Evolutionary conservation across 2,113 vertebrate species (phyloP).

Genomic region (Kryptolebias marmoratus): DNA sequence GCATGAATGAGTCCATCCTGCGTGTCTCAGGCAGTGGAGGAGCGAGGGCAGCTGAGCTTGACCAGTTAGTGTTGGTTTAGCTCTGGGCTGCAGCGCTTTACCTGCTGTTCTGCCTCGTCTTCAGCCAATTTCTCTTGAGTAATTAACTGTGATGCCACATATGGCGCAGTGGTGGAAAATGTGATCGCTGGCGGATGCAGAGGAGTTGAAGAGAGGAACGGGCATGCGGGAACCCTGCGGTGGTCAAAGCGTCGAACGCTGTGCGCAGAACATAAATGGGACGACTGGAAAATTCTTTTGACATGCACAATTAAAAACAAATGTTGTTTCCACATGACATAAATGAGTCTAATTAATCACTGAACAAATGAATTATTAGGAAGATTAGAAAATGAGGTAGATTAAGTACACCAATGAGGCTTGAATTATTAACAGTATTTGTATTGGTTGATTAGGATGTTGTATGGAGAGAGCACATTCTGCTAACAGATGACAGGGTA

Average conservation of each 20-base stretch:
- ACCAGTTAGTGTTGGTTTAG: slow-evolving; percentile 75
- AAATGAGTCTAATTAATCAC: slow-evolving; percentile 70
- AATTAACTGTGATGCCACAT: slow-evolving; percentile 76
- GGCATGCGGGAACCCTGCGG: slow-evolving; percentile 32
- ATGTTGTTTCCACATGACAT: slow-evolving; percentile 69
- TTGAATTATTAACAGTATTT: slow-evolving; percentile 75
- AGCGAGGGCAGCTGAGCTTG: slow-evolving; percentile 66
- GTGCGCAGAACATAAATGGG: slow-evolving; percentile 34
- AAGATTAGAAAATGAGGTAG: slow-evolving; percentile 72
- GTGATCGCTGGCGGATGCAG: slow-evolving; percentile 52
- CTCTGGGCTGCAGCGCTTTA: slow-evolving; percentile 66
- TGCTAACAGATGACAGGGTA: slow-evolving; percentile 37
- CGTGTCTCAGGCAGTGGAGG: slow-evolving; percentile 44
- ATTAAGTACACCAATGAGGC: slow-evolving; percentile 76
- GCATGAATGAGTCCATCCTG: slow-evolving; percentile 58
- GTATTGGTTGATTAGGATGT: slow-evolving; percentile 58
- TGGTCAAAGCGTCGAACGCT: slow-evolving; percentile 45
- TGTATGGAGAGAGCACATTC: slow-evolving; percentile 28
- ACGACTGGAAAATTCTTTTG: slow-evolving; percentile 62
- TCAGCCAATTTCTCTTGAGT: slow-evolving; percentile 73
- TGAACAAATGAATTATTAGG: slow-evolving; percentile 75
- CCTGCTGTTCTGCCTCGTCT: slow-evolving; percentile 71
- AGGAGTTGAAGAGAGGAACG: slow-evolving; percentile 15
- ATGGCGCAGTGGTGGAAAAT: slow-evolving; percentile 56
- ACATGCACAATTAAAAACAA: slow-evolving; percentile 75